phyloP scores from a whole-genome alignment of 1,140 invertebrate species.

The Bombus pyrosoma region DNA sequence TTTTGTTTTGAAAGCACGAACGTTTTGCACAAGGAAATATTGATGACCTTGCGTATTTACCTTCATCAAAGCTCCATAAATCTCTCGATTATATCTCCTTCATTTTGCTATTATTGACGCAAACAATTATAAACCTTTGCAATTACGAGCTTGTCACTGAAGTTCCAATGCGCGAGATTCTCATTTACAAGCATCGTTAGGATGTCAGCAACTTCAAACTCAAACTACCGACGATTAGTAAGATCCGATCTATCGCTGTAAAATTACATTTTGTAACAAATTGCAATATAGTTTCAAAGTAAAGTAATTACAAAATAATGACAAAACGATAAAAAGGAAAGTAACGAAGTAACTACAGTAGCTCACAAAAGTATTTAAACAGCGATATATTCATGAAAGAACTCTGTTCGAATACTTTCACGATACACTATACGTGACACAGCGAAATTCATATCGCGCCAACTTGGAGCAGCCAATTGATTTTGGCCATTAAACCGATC shows the following conservation, averaged over 20 bases:
- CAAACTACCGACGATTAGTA: too few relatives aligned
- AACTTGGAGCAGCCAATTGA: background rate
- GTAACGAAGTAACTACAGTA: too few relatives aligned
- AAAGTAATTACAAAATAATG: background rate
- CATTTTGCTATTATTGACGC: background rate
- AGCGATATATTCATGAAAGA: too few relatives aligned
- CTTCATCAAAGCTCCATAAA: background rate
- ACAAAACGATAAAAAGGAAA: too few relatives aligned
- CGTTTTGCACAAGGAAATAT: background rate
- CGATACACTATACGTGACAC: too few relatives aligned
- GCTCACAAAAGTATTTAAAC: background rate
- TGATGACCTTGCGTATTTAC: background rate
- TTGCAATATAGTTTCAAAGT: background rate
- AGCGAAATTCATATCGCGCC: background rate
- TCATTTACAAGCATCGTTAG: background rate
- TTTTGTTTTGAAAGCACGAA: background rate
- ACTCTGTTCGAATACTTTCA: too few relatives aligned
- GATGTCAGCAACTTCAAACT: background rate
- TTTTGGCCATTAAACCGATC: background rate
- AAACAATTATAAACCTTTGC: background rate
- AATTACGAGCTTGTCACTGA: background rate
- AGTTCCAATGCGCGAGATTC: background rate
- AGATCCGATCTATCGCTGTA: background rate
- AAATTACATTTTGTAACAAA: background rate
- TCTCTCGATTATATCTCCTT: background rate